Conservation (phyloP, 1,140 invertebrate species). For the Trinorchestia longiramus region DNA sequence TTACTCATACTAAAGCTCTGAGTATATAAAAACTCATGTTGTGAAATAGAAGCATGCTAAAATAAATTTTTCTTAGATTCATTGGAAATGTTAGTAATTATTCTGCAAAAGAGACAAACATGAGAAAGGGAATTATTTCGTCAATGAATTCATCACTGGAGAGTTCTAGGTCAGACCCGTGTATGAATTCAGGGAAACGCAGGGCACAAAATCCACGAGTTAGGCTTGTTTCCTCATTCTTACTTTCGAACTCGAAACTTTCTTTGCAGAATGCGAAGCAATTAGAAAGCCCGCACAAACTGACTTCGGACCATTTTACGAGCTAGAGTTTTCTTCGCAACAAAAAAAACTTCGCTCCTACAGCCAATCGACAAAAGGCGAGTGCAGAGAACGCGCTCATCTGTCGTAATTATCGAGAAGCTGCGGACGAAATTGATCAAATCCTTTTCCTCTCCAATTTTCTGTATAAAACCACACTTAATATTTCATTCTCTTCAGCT, state of each 20-base stretch:
- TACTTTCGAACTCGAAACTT: slow-evolving; percentile 17
- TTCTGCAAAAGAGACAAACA: neutral
- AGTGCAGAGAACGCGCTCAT: neutral
- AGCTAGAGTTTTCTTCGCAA: neutral
- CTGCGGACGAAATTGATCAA: neutral
- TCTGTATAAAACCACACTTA: neutral
- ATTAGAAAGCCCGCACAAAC: slow-evolving; percentile 42
- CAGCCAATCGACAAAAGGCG: slow-evolving; percentile 6
- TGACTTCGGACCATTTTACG: neutral
- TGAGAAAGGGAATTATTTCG: neutral
- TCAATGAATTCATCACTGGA: neutral
- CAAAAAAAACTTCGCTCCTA: neutral
- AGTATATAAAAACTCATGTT: neutral
- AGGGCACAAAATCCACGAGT: slow-evolving; percentile 18
- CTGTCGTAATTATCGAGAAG: neutral
- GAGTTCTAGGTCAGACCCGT: neutral
- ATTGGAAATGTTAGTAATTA: neutral
- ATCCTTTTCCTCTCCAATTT: neutral
- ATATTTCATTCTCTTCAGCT: neutral
- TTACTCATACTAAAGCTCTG: neutral
- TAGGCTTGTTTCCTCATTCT: slow-evolving; percentile 31
- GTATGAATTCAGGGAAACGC: neutral
- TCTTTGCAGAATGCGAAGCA: slow-evolving; percentile 31
- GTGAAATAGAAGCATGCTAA: neutral
- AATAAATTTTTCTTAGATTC: neutral